Conservation (phyloP, 2,113 vertebrate genomes). For the Panthera uncia region DNA sequence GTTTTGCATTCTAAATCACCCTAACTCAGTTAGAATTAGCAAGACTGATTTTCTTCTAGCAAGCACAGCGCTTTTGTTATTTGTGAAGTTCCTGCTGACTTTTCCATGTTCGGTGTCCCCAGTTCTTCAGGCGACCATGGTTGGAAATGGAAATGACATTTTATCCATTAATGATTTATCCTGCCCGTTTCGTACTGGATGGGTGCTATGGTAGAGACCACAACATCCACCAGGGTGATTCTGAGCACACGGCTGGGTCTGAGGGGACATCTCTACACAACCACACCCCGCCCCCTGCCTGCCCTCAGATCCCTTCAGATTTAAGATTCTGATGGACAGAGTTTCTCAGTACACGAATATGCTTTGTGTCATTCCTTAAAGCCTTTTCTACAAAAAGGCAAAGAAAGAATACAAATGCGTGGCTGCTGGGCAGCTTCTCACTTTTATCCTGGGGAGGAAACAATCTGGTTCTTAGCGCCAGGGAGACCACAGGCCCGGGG, state of each 20-base stretch:
- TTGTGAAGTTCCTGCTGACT: not conserved
- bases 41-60: not conserved
- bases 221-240: not conserved
- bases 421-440: not conserved
- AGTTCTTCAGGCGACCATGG: not conserved
- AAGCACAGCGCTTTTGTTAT: not conserved
- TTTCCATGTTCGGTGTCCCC: not conserved
- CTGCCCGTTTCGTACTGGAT: not conserved
- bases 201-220: not conserved
- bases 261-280: too few relatives aligned
- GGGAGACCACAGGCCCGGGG: not conserved
- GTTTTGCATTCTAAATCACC: not conserved
- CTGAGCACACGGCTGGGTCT: not conserved
- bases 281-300: accelerated
- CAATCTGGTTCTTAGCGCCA: not conserved
- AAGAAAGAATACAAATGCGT: not conserved
- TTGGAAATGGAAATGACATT: not conserved
- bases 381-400: not conserved
- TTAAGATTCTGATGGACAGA: too few relatives aligned
- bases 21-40: not conserved
- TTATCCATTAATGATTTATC: not conserved
- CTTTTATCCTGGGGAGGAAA: not conserved
- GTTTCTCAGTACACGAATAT: not conserved
- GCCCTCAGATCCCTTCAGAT: not conserved
- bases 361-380: not conserved